A percentile compares a stretch with the other conserved stretches of the same genome.
Evolutionary conservation across 2,113 vertebrate genomes (phyloP).

Genomic region (Morone chrysops): DNA sequence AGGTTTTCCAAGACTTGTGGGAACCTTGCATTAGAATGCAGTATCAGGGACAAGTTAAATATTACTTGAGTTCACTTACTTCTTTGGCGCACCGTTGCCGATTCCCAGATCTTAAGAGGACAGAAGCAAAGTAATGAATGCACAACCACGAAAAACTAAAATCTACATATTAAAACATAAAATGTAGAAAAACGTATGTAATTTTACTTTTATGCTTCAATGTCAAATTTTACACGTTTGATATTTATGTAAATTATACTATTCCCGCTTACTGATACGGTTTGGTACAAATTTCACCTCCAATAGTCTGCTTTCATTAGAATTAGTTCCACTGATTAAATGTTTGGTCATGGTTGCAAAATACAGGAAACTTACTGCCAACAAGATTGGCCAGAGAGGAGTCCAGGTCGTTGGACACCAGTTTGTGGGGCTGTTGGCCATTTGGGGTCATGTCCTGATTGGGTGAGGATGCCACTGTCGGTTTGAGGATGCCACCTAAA

Average conservation of each 20-base stretch:
- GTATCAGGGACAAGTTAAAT: not conserved
- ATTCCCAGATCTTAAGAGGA: conserved; percentile 90
- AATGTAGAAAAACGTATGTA: not conserved
- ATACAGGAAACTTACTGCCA: conserved; percentile 89
- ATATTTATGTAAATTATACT: not conserved
- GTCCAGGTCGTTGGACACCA: conserved; percentile 95
- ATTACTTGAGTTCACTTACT: conserved; percentile 83
- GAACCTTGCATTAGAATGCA: not conserved
- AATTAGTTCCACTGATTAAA: not conserved
- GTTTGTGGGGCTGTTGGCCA: conserved; percentile 88
- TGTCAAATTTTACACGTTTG: not conserved
- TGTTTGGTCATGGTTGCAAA: not conserved
- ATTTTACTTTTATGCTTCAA: not conserved
- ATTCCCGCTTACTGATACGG: not conserved
- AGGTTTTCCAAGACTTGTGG: no score
- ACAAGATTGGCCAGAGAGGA: conserved; percentile 97
- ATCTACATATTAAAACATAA: not conserved
- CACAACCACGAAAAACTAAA: conserved; percentile 7
- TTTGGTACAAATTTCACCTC: no score
- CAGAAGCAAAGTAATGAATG: not conserved
- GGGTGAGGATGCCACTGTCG: conserved; percentile 92
- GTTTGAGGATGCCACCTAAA: conserved; percentile 95
- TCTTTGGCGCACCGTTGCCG: conserved; percentile 93
- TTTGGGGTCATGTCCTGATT: conserved; percentile 89
- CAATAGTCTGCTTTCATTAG: no score